A percentile compares a stretch with the other conserved stretches of the same genome.
phyloP scores from a whole-genome alignment of 1,140 invertebrate species.

The Trichonephila clavata region DNA sequence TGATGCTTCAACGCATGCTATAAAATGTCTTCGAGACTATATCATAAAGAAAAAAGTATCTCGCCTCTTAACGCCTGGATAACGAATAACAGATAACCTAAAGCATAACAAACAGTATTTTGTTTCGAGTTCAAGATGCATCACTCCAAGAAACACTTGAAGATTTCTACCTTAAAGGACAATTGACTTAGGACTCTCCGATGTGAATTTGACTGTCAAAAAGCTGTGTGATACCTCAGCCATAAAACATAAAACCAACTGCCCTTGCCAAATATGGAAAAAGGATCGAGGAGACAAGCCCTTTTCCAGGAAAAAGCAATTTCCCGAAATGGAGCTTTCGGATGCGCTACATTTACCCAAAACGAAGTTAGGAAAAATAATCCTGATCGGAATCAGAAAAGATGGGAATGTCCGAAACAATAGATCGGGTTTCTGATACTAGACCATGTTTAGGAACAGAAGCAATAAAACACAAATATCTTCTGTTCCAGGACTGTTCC shows the following conservation, averaged over 20 bases:
- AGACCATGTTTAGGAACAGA: neutral
- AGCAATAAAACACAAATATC: neutral
- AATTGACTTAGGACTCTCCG: neutral
- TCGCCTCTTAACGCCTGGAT: no score
- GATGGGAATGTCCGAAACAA: slow-evolving; percentile 24
- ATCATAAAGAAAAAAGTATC: no score
- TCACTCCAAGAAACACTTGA: neutral
- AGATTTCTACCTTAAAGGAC: neutral
- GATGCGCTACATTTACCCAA: slow-evolving; percentile 61
- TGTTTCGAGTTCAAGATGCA: neutral
- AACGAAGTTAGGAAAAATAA: slow-evolving; percentile 54
- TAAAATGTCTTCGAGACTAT: no score
- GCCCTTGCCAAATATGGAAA: slow-evolving; percentile 28
- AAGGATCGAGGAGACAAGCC: neutral
- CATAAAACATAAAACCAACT: slow-evolving; percentile 38
- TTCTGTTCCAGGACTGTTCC: neutral
- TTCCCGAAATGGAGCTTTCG: slow-evolving; percentile 46
- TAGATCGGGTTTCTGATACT: slow-evolving; percentile 29
- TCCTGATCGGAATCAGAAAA: slow-evolving; percentile 48
- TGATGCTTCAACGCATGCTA: no score
- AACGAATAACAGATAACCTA: no score
- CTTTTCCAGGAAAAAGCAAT: slow-evolving; percentile 27
- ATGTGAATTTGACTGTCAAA: neutral
- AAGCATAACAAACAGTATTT: no score
- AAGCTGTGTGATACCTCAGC: neutral